phyloP scores from a whole-genome alignment of 2,888 invertebrate genomes.

The Brachyopa scutellaris region DNA sequence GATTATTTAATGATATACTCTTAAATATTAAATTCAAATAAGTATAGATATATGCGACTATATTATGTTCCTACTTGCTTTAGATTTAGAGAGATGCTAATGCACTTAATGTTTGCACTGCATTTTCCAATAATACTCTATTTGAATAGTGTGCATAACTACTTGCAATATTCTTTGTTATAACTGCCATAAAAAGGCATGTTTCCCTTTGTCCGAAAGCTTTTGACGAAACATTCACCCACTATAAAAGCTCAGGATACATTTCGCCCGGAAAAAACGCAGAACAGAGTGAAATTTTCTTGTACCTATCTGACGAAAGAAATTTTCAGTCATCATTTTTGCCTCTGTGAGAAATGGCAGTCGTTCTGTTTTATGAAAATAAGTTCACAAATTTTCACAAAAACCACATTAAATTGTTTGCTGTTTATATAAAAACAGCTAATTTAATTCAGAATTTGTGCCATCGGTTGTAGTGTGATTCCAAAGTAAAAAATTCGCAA shows the following conservation, averaged over 20 bases:
- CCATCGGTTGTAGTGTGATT: constrained; percentile 35
- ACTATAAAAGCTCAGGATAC: constrained; percentile 64
- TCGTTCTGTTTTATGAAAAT: constrained; percentile 79
- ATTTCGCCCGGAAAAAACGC: constrained; percentile 54
- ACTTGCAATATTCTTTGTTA: constrained; percentile 13
- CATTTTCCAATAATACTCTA: too few species aligned
- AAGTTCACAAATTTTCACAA: constrained; percentile 81
- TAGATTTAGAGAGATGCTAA: too few species aligned
- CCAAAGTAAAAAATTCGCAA: neutral
- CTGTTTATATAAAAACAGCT: constrained; percentile 82
- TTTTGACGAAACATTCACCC: constrained; percentile 56
- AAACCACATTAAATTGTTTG: constrained; percentile 81
- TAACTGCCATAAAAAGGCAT: constrained; percentile 22
- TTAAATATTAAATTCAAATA: too few species aligned
- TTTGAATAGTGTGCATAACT: neutral
- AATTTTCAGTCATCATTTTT: constrained; percentile 77
- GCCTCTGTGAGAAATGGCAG: constrained; percentile 79
- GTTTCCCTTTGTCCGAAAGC: constrained; percentile 21
- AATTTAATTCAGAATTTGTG: constrained; percentile 80
- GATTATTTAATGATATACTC: too few species aligned
- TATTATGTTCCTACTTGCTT: too few species aligned
- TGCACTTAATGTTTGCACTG: too few species aligned
- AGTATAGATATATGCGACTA: too few species aligned
- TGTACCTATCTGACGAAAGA: constrained; percentile 68
- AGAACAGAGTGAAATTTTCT: constrained; percentile 35